phyloP scores from a whole-genome alignment of 2,797 vertebrate species.

The Danio jaintianensis region DNA sequence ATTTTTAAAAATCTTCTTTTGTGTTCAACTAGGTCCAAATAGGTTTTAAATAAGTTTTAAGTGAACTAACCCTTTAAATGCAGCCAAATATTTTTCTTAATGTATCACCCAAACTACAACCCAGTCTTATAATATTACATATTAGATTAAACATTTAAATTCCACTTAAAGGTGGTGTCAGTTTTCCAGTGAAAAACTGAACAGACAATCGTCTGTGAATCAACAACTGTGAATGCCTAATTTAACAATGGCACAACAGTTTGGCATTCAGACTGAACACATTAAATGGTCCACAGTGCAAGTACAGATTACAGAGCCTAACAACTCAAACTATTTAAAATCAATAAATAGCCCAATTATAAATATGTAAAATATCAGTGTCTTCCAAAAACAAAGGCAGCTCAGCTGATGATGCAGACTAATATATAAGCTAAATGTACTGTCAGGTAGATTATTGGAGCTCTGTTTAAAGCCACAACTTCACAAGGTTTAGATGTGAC shows the following conservation, averaged over 20 bases:
- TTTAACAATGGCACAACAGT: neutral
- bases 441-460: neutral
- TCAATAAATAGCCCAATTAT: neutral
- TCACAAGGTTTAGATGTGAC: conserved; percentile 26
- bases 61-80: too few relatives aligned
- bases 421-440: conserved; percentile 11
- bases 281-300: conserved; percentile 6
- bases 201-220: neutral
- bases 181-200: neutral
- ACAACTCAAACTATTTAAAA: neutral
- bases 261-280: neutral
- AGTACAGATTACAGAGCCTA: neutral
- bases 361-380: neutral
- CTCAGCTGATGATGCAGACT: conserved; percentile 7
- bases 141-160: neutral
- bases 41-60: too few relatives aligned
- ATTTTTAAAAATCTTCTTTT: too few relatives aligned
- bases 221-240: neutral
- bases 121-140: neutral
- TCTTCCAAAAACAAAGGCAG: conserved; percentile 2
- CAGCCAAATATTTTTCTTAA: neutral
- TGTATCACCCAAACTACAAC: neutral
- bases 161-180: neutral
- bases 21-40: too few relatives aligned
- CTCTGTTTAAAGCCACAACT: neutral